Evolutionary conservation across 2,888 invertebrate genomes (phyloP), one percentile per base, ranked within the genome.

Genomic region (Bombyx huttoni): DNA sequence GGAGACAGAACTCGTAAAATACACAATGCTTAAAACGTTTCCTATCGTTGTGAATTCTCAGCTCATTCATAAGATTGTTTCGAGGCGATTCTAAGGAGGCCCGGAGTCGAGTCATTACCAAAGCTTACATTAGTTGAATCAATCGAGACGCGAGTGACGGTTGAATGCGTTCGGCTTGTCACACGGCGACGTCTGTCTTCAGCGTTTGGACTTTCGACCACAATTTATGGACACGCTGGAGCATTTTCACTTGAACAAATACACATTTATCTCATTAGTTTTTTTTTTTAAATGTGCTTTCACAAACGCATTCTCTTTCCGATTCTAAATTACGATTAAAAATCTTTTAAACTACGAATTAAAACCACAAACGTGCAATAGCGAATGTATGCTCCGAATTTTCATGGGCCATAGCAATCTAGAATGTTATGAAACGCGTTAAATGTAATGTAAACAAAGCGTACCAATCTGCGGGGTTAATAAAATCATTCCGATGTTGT

Each of bases 401-500:
- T 13, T 14, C 47, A 14, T 47, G 13, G 10, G 47, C 47, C 10
- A 14, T 47, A 14, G 13, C 13, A 47, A 47, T 47, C 13, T 47
- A 14, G 24, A 51, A 49, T 65, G 71, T 75, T 75, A 76, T 66
- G 72, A 73, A 76, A 78, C 67, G 60, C 56, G 58, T 61, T 60
- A 59, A 40, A 59, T 63, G 61, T 59, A 66, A 65, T 59, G 64
- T 79, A 82, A 82, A 82, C 77, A 81, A 56, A 60, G 55, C 62
- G 56, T 58, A 10, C 63, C 67, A 64, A 73, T 72, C 67, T 66
- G 61, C 67, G 68, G 75, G 77, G 80, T 80, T 78, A 81, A 83
- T 81, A 81, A 84, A 85, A 83, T 83, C 77, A 81, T 83, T 81
- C 73, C 65, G 73, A 66, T 75, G 65, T 70, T 61, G 65, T 68